Evolutionary conservation across 1,140 invertebrate genomes (phyloP).

Genomic region (Drosophila ambigua): DNA sequence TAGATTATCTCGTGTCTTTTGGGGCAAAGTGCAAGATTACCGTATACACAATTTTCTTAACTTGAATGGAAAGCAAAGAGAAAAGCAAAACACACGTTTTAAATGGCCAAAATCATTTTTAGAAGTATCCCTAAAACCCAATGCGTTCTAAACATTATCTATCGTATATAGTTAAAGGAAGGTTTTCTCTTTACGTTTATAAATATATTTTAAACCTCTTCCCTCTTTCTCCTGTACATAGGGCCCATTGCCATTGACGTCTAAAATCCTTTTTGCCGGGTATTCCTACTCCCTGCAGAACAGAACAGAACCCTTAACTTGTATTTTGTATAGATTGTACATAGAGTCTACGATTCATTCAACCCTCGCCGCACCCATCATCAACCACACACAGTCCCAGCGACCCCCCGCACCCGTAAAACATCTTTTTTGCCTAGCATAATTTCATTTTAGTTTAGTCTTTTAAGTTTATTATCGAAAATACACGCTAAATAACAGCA

Average conservation of each 20-base stretch:
- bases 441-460: slow-evolving; percentile 37
- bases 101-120: slow-evolving; percentile 44
- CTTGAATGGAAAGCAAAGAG: slow-evolving; percentile 31
- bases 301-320: slow-evolving; percentile 21
- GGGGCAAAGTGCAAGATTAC: slow-evolving; percentile 74
- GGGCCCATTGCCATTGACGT: slow-evolving; percentile 10
- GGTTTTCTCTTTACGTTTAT: slow-evolving; percentile 26
- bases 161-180: slow-evolving; percentile 25
- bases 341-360: slow-evolving; percentile 29
- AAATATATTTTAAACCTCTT: slow-evolving; percentile 19
- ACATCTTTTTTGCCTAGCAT: slow-evolving; percentile 27
- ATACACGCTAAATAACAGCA: background rate
- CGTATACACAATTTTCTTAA: slow-evolving; percentile 24
- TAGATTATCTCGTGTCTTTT: slow-evolving; percentile 12
- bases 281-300: slow-evolving; percentile 6
- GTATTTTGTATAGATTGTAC: slow-evolving; percentile 54
- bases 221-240: slow-evolving; percentile 32
- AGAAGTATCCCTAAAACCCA: slow-evolving; percentile 8
- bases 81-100: slow-evolving; percentile 43
- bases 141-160: slow-evolving; percentile 44
- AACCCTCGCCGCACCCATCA: background rate
- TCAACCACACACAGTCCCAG: slow-evolving; percentile 7
- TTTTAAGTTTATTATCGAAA: slow-evolving; percentile 22
- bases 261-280: too few species aligned
- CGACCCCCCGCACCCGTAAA: background rate